Evolutionary conservation across 1,140 invertebrate species (phyloP), one percentile per base, ranked within the genome.

Genomic region (Cydia pomonella): DNA sequence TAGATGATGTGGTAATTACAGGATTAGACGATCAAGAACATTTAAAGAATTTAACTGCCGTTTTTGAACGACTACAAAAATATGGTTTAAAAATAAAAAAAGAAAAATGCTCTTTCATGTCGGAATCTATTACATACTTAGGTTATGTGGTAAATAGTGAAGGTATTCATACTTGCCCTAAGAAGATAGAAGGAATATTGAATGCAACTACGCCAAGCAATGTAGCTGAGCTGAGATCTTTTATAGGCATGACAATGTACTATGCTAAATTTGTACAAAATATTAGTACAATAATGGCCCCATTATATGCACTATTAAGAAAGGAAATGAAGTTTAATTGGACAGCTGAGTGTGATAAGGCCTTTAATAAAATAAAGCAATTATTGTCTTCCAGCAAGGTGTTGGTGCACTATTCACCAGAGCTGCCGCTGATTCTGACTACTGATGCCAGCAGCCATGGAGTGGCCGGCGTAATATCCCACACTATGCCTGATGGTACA

Each of bases 81-180:
- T n/a, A n/a, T n/a, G n/a, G n/a, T n/a, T n/a, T n/a, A n/a, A n/a
- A n/a, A n/a, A n/a, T 73, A 6, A 72, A 72, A 27, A 50, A 71
- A 63, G 66, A 74, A 23, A 87, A 87, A 72, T 87, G 81, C 77
- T 62, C 75, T 44, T 84, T 81, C 74, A 80, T 82, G 44, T 29
- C 76, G 25, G 25, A 73, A 9, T 72, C 76, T 50, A 74, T 85
- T 7, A 73, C 77, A 27, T 84, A 80, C 63, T 80, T 91, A 63
- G 90, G 91, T 44, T 80, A 88, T 76, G 69, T 74, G 6, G 84
- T 93, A 23, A 64, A 77, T 69, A 78, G 78, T 69, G n/a, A 85
- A 0, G 87, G 89, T 6, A 74, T 93, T 9, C 69, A 75, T 3
- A 75, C 74, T 9, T 66, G 64, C 69, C 25, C 62, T 23, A 29